A percentile compares a stretch with the other conserved stretches of the same genome.
Evolutionary conservation across 2,888 invertebrate species (phyloP).

Genomic region (Scaptomyza reducta): DNA sequence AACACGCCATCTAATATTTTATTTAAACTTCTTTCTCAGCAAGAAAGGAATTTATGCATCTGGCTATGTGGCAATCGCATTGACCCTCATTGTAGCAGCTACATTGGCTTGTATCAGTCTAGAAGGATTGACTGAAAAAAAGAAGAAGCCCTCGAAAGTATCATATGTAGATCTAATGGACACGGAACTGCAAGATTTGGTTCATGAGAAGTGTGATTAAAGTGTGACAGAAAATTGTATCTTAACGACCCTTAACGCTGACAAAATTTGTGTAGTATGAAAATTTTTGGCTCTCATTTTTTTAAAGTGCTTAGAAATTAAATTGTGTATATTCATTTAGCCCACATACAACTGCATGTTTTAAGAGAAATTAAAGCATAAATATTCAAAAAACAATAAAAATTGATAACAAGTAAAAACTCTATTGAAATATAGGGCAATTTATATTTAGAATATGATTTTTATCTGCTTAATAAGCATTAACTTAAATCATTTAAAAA

Average conservation of each 20-base stretch:
- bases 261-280: neutral
- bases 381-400: neutral
- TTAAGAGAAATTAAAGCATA: neutral
- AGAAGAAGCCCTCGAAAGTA: neutral
- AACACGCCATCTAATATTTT: slow-evolving; percentile 58
- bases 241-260: neutral
- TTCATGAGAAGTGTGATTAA: slow-evolving; percentile 1
- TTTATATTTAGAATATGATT: neutral
- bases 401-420: neutral
- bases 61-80: slow-evolving; percentile 47
- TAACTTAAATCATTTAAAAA: slow-evolving; percentile 11
- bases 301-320: too few species aligned
- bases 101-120: slow-evolving; percentile 11
- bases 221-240: neutral
- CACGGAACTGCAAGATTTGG: neutral
- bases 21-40: slow-evolving; percentile 53
- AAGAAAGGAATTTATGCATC: slow-evolving; percentile 56
- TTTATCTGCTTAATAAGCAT: neutral
- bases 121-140: neutral
- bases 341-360: neutral
- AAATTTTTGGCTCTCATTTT: too few species aligned
- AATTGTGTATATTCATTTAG: neutral
- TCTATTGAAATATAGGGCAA: neutral
- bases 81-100: slow-evolving; percentile 43
- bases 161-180: neutral